A percentile compares a stretch with the other conserved stretches of the same genome.
Conservation (phyloP, 53 echinoderm and acorn worm genomes). For the Holothuria leucospilota region DNA sequence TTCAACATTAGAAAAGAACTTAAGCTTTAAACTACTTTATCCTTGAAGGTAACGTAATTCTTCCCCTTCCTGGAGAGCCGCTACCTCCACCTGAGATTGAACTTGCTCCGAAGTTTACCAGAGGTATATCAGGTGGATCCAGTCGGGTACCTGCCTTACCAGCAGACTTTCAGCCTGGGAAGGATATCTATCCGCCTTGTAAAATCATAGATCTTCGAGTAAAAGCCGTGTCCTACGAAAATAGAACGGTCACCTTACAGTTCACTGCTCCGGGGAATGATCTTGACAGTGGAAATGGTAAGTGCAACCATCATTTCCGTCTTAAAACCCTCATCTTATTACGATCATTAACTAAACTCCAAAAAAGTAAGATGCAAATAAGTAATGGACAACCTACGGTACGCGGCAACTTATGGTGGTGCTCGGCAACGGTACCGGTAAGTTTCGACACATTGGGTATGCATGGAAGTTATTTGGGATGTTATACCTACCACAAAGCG, state of each 20-base stretch:
- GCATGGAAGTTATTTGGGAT: no score
- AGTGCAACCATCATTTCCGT: neutral
- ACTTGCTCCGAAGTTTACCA: conserved; percentile 55
- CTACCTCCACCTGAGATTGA: conserved; percentile 43
- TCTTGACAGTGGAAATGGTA: conserved; percentile 68
- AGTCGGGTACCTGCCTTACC: conserved; percentile 52
- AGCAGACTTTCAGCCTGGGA: conserved; percentile 45
- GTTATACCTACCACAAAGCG: no score
- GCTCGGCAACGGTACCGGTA: no score
- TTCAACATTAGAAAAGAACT: no score
- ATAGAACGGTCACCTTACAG: conserved; percentile 11
- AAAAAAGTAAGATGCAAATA: no score
- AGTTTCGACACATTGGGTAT: no score
- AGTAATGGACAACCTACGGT: no score
- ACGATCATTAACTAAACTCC: neutral
- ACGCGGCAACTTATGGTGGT: no score
- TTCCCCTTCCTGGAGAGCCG: conserved; percentile 46
- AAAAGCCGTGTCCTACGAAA: neutral
- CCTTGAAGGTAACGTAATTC: conserved; percentile 18
- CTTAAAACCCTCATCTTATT: no score
- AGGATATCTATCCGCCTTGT: conserved; percentile 56
- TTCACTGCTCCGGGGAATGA: conserved; percentile 66
- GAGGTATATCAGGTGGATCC: conserved; percentile 66
- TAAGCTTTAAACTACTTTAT: no score
- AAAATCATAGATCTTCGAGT: conserved; percentile 60